A percentile compares a stretch with the other conserved stretches of the same genome.
These are phyloP conservation scores for Polyommatus iphigenia DNA, from an alignment of 2,888 invertebrate species.

Conservation along the genomic window DNA sequence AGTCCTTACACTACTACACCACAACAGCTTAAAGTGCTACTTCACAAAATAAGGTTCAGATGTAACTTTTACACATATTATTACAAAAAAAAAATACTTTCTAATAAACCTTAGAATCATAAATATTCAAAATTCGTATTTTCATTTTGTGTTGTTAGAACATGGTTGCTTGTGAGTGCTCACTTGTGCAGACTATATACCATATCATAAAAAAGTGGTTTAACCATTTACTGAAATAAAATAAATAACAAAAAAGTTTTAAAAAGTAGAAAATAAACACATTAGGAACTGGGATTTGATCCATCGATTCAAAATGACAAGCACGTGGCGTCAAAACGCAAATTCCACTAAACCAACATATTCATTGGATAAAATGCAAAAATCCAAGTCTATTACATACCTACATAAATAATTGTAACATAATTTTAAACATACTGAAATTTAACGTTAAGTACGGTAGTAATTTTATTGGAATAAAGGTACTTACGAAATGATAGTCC, in stretches of 20 bases:
- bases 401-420: background rate
- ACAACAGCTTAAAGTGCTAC: rapidly evolving
- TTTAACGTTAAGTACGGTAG: background rate
- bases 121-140: background rate
- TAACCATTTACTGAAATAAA: background rate
- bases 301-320: background rate
- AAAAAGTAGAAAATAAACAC: background rate
- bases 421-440: background rate
- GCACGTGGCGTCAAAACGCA: conserved; percentile 24
- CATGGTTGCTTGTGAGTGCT: background rate
- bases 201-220: background rate
- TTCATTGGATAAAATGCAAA: background rate
- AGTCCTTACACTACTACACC: conserved; percentile 31
- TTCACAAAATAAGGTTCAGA: conserved; percentile 34
- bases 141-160: background rate
- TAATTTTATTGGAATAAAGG: background rate
- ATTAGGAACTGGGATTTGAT: conserved; percentile 5
- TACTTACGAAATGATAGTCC: background rate
- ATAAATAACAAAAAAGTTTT: background rate
- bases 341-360: conserved; percentile 1
- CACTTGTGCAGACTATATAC: background rate
- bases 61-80: conserved; percentile 29
- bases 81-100: conserved; percentile 33
- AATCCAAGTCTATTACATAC: background rate
- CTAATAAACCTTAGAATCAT: background rate